Base-by-base conservation (phyloP, 2,888 invertebrate genomes). In the Parnassius mnemosyne region DNA sequence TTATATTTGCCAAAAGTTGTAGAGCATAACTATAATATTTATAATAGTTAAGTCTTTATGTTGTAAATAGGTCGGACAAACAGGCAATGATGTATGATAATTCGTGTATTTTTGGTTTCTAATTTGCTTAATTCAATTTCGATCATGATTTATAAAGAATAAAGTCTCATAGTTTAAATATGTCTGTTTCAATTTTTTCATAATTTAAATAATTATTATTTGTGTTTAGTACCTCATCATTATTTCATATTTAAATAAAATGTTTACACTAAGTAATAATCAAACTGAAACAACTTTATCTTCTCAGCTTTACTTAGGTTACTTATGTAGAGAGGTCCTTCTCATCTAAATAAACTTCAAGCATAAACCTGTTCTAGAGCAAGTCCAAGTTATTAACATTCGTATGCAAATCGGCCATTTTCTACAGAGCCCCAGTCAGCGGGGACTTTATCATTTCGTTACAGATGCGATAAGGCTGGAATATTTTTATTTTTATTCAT, bases 321-420 rank as follows among this genome's bases (percentile, higher is more conserved):
- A 56, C 50, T 53, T 60, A 65, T 55, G 58, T 63, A 53, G 60
- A 53, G 56, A 60, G 66, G 63, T 57, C 51, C 44, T 61, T 61
- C 65, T 64, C 44, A 63, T 61, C 65, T 64, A 63, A 63, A 62
- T 66, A 65, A 61, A 66, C 59, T 61, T 67, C 60, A 67, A 65
- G 57, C 66, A 66, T 64, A 71, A 79, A 80, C 78, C 76, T 73
- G 77, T 78, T 76, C 69, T 56, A 65, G 69, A 68, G 69, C 68
- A 74, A 76, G 77, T 78, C 80, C 81, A 81, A 84, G 85, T 84
- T 87, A 87, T 87, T 82, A 86, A 81, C 84, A 87, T 88, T 88
- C 78, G 84, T 85, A 89, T 89, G 88, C 83, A 86, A 89, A 87
- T 88, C 80, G 82, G 83, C 79, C 76, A 73, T 79, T 81, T 79